Percentiles rank a stretch among this genome's conserved stretches.
Conservation (phyloP, 2,113 vertebrate species). For the Epinephelus lanceolatus region DNA sequence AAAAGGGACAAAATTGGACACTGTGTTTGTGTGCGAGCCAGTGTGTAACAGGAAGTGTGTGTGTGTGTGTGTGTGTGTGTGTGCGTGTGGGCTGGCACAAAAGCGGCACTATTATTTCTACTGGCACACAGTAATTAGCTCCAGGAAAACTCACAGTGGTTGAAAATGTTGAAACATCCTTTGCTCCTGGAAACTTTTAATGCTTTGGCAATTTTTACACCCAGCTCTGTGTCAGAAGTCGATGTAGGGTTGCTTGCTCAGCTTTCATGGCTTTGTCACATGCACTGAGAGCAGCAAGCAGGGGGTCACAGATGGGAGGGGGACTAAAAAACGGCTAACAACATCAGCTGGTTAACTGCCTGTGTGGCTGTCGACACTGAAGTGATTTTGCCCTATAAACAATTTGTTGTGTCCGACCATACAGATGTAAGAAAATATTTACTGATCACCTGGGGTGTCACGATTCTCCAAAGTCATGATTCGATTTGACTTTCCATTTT, state of each 20-base stretch:
- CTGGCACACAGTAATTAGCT: constrained; percentile 47
- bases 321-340: no score
- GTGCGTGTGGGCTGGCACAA: constrained; percentile 28
- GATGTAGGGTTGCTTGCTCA: neutral
- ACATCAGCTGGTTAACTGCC: no score
- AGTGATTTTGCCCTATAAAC: no score
- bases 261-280: constrained; percentile 10
- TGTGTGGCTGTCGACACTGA: no score
- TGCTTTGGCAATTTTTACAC: constrained; percentile 33
- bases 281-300: neutral
- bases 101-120: constrained; percentile 40
- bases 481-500: no score
- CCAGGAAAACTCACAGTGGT: constrained; percentile 31
- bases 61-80: constrained; percentile 29
- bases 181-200: constrained; percentile 28
- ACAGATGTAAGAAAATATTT: no score
- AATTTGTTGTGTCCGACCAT: no score
- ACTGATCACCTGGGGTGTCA: no score
- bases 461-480: no score
- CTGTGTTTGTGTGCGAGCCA: constrained; percentile 21
- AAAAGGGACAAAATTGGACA: constrained; percentile 45
- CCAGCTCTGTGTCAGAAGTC: neutral
- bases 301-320: no score
- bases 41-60: constrained; percentile 10
- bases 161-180: constrained; percentile 35